These are phyloP conservation scores for Hyposoter didymator DNA, from an alignment of 2,888 invertebrate genomes.

Conservation along the genomic window DNA sequence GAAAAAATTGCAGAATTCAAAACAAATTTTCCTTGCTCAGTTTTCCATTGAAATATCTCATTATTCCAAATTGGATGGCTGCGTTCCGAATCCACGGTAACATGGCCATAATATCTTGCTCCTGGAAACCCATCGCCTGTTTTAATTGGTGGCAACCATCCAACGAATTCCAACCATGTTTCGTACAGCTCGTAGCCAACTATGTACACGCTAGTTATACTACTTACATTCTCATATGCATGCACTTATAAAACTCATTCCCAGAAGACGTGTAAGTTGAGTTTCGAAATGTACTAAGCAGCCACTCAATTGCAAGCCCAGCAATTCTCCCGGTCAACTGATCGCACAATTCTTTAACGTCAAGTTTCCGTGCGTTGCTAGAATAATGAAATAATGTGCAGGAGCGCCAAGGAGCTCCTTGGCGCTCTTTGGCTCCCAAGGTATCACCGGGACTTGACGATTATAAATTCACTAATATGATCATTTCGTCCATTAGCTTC, in stretches of 20 bases:
- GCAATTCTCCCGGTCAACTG: not conserved
- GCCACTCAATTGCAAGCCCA: not conserved
- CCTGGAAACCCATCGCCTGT: constrained; percentile 27
- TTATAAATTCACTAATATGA: not conserved
- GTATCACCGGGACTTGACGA: not conserved
- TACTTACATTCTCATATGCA: constrained; percentile 1
- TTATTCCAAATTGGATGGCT: not conserved
- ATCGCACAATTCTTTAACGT: not conserved
- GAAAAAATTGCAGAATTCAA: too few species aligned
- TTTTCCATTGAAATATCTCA: not conserved
- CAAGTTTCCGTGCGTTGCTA: not conserved
- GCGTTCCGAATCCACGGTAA: not conserved
- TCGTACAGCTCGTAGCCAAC: constrained; percentile 14
- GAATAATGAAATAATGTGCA: too few species aligned
- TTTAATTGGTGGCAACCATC: constrained; percentile 53
- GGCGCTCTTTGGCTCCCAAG: not conserved
- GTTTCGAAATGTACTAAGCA: not conserved
- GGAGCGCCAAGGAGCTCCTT: too few species aligned
- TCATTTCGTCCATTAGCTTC: not conserved
- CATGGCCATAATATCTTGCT: not conserved
- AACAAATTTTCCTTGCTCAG: not conserved
- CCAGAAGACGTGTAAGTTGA: not conserved
- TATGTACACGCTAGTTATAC: constrained; percentile 34
- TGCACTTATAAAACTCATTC: too few species aligned
- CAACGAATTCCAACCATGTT: constrained; percentile 42